A percentile compares a stretch with the other conserved stretches of the same genome.
Conservation (phyloP, 2,797 vertebrate species). For the Cossypha dichroa region DNA sequence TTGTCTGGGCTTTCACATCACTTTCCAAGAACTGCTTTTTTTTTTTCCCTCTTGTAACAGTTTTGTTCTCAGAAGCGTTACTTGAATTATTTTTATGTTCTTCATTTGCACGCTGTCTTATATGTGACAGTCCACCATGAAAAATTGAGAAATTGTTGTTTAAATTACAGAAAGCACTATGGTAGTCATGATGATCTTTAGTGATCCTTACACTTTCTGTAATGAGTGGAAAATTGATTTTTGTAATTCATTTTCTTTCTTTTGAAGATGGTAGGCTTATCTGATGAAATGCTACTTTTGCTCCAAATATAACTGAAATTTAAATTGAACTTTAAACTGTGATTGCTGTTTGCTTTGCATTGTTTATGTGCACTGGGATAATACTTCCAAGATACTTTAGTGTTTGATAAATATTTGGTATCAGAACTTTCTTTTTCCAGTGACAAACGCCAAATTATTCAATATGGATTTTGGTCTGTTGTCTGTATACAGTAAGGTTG, state of each 20-base stretch:
- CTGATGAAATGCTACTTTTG: not conserved
- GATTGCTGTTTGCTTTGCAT: not conserved
- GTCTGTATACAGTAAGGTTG: not conserved
- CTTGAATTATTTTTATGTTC: conserved; percentile 19
- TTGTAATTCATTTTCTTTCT: conserved; percentile 1
- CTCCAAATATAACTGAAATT: not conserved
- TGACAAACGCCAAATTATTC: not conserved
- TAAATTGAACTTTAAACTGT: not conserved
- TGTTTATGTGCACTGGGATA: not conserved
- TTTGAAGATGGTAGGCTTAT: not conserved
- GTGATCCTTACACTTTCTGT: not conserved
- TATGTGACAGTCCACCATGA: not conserved
- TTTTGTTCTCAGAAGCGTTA: not conserved
- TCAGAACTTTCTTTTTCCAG: not conserved
- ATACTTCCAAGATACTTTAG: not conserved
- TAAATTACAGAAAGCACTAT: not conserved
- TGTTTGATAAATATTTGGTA: not conserved
- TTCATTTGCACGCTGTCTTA: not conserved
- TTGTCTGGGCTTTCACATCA: not conserved
- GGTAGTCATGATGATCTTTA: not conserved
- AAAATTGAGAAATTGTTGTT: not conserved
- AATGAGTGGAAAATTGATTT: conserved; percentile 25
- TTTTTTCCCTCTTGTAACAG: not conserved
- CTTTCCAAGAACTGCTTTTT: not conserved
- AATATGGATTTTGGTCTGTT: not conserved